Percentiles rank a stretch among this genome's conserved stretches.
phyloP scores from a whole-genome alignment of 2,113 vertebrate species.

The Solenodon paradoxus region DNA sequence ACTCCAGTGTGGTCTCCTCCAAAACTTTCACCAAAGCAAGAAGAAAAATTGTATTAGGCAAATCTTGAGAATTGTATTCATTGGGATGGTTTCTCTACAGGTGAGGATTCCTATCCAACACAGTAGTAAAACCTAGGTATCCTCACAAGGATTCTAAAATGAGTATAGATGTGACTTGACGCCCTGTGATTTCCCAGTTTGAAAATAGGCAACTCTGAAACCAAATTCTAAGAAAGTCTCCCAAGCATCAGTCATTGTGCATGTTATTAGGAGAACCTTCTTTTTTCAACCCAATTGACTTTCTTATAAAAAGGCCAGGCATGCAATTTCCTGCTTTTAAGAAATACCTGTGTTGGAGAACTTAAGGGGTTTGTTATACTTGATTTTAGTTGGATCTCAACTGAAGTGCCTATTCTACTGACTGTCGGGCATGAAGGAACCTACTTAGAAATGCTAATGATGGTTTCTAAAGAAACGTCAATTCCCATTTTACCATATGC shows the following conservation, averaged over 20 bases:
- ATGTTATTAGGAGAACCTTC: not conserved
- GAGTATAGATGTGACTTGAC: not conserved
- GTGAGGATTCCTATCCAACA: not conserved
- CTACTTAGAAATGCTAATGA: not conserved
- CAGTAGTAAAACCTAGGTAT: not conserved
- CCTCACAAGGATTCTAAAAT: not conserved
- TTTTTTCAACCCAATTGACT: not conserved
- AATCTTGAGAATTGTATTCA: not conserved
- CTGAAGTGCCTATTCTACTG: not conserved
- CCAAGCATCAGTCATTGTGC: fast-evolving
- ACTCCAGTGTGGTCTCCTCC: no score
- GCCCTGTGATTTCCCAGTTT: not conserved
- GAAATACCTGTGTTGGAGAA: not conserved
- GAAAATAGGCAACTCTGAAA: not conserved
- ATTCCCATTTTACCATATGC: no score
- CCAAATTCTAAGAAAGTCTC: not conserved
- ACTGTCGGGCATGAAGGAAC: not conserved
- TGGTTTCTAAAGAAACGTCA: not conserved
- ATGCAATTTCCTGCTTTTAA: not conserved
- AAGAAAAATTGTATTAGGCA: no score
- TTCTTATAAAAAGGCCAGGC: not conserved
- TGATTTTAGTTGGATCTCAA: not conserved
- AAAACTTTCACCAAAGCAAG: no score
- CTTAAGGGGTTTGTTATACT: not conserved
- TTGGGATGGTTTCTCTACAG: not conserved